phyloP scores from a whole-genome alignment of 2,797 vertebrate genomes.

The Pseudochirops corinnae region DNA sequence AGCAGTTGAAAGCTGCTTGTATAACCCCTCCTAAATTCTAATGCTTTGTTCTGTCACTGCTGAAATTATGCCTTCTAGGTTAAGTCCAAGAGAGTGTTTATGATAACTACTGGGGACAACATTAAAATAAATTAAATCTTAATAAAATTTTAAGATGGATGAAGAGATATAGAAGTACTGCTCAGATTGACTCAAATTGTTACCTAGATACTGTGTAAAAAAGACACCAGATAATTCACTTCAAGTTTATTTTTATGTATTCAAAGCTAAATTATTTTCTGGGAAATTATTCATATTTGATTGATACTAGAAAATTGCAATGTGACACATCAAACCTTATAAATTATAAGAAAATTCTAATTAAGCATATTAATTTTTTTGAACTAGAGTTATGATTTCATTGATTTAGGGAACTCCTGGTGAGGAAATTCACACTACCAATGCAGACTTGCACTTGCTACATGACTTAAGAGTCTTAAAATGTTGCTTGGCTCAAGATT shows the following conservation, averaged over 20 bases:
- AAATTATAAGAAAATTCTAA: conserved; percentile 39
- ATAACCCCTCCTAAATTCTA: conserved; percentile 21
- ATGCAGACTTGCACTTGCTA: background rate
- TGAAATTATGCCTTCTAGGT: background rate
- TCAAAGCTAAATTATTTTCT: conserved; percentile 41
- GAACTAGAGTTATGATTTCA: background rate
- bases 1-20: background rate
- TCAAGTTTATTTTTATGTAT: conserved; percentile 54
- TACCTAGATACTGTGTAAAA: conserved; percentile 33
- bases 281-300: conserved; percentile 26
- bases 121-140: conserved; percentile 23
- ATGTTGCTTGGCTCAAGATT: background rate
- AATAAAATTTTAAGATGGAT: conserved; percentile 30
- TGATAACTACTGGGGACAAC: conserved; percentile 36
- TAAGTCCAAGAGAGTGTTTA: conserved; percentile 39
- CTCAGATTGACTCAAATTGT: conserved; percentile 42
- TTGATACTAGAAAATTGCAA: background rate
- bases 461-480: background rate
- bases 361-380: conserved; percentile 26
- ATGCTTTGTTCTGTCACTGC: conserved; percentile 4
- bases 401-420: background rate
- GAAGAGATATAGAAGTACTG: conserved; percentile 29
- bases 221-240: conserved; percentile 6
- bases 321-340: background rate
- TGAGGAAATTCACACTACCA: background rate